Percentiles rank a stretch among this genome's conserved stretches.
These are phyloP conservation scores for Galleria mellonella DNA, from an alignment of 1,140 invertebrate genomes.

Conservation along the genomic window DNA sequence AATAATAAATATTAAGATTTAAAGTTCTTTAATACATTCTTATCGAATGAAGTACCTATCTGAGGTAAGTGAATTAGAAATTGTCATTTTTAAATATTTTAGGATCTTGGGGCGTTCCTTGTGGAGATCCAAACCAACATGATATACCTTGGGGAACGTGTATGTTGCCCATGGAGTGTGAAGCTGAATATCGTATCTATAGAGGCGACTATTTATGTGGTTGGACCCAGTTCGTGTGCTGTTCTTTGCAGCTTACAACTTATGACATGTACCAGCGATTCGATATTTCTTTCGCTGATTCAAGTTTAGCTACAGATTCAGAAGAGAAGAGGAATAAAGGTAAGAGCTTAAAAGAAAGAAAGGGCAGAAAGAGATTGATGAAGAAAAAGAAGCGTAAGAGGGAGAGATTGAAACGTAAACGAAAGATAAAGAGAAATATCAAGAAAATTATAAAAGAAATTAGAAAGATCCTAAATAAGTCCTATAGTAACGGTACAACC, in stretches of 20 bases:
- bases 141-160: conserved; percentile 57
- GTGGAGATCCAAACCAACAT: conserved; percentile 57
- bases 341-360: conserved; percentile 27
- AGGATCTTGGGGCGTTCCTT: conserved; percentile 60
- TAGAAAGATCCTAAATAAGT: conserved; percentile 38
- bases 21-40: too few relatives aligned
- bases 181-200: conserved; percentile 51
- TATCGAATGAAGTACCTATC: too few relatives aligned
- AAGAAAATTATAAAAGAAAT: conserved; percentile 46
- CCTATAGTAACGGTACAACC: conserved; percentile 41
- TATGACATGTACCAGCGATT: conserved; percentile 55
- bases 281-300: conserved; percentile 47
- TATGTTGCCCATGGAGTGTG: conserved; percentile 49
- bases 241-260: conserved; percentile 33
- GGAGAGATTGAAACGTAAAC: conserved; percentile 36
- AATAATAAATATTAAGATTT: too few relatives aligned
- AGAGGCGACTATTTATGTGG: conserved; percentile 55
- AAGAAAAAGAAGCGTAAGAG: conserved; percentile 29
- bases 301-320: conserved; percentile 33
- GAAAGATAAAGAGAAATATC: conserved; percentile 44
- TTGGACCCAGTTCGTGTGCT: conserved; percentile 48
- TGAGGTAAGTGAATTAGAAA: too few relatives aligned
- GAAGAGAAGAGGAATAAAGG: conserved; percentile 31
- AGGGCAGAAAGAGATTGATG: conserved; percentile 11
- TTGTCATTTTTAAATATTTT: not conserved